Base-by-base conservation (phyloP, 2,797 vertebrate genomes). In the Botia kubotai region DNA sequence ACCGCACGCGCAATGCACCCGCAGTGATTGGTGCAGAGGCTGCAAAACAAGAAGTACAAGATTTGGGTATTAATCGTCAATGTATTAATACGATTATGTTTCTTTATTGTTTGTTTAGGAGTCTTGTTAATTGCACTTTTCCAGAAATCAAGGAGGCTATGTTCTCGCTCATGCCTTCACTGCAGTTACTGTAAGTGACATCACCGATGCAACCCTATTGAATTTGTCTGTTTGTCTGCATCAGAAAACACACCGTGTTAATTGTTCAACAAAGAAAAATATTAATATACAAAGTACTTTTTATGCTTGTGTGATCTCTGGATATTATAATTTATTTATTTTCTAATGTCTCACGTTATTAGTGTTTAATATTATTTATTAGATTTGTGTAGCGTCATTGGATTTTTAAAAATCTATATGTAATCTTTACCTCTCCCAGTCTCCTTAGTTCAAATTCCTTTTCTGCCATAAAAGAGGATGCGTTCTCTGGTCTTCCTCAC, bases 361-460 rank as follows among this genome's bases (percentile, higher is more conserved):
- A 43, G 6, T 43, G 39, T 43, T 43, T 43, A 11, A 43, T 43
- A 8, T 11, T 43, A 10, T 43, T 43, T 43, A 10, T 43, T 43
- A 43, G 39, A 8, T n/a, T n/a, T n/a, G n/a, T n/a, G n/a, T n/a
- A n/a, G n/a, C n/a, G n/a, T n/a, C n/a, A n/a, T n/a, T n/a, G n/a
- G n/a, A n/a, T n/a, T n/a, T n/a, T n/a, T n/a, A n/a, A n/a, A n/a
- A n/a, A n/a, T n/a, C n/a, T n/a, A n/a, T n/a, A n/a, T n/a, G n/a
- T n/a, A n/a, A n/a, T n/a, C n/a, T n/a, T n/a, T n/a, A n/a, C n/a
- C n/a, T n/a, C n/a, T n/a, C n/a, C n/a, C n/a, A 2, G 98, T 76
- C 93, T 99, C 89, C 93, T 99, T 84, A 98, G 97, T 94, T 96
- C 97, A 82, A 98, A 99, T 90, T 96, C 96, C 77, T 94, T 99